Evolutionary conservation across 2,888 invertebrate species (phyloP).

Genomic region (Euplagia quadripunctaria): DNA sequence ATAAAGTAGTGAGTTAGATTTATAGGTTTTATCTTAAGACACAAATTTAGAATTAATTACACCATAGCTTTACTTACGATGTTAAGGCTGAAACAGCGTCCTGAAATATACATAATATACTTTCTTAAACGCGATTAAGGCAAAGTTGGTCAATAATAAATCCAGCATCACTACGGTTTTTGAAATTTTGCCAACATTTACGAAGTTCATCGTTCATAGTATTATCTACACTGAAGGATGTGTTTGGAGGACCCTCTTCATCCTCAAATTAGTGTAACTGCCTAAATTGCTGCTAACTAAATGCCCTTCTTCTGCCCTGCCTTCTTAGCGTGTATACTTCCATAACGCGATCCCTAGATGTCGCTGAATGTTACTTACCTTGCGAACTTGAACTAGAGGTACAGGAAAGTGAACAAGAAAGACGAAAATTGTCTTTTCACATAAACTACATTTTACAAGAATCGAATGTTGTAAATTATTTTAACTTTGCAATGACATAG

Average conservation of each 20-base stretch:
- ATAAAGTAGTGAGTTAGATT: conserved; percentile 43
- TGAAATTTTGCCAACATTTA: no score
- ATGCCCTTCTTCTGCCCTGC: no score
- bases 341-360: not conserved
- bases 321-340: not conserved
- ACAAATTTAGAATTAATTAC: conserved; percentile 22
- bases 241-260: not conserved
- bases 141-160: not conserved
- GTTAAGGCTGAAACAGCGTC: conserved; percentile 13
- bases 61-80: conserved; percentile 28
- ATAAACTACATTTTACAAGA: not conserved
- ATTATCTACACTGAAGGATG: not conserved
- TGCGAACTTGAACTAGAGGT: not conserved
- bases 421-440: not conserved
- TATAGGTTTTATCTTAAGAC: conserved; percentile 24
- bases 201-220: not conserved
- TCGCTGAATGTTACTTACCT: not conserved
- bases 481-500: not conserved
- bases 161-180: not conserved
- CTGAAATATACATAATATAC: not conserved
- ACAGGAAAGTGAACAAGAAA: not conserved
- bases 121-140: not conserved
- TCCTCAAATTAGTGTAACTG: not conserved
- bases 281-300: not conserved
- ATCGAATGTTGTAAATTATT: not conserved